A percentile compares a stretch with the other conserved stretches of the same genome.
These are phyloP conservation scores for Schlechtendalia chinensis DNA, from an alignment of 1,140 invertebrate species.

Conservation along the genomic window DNA sequence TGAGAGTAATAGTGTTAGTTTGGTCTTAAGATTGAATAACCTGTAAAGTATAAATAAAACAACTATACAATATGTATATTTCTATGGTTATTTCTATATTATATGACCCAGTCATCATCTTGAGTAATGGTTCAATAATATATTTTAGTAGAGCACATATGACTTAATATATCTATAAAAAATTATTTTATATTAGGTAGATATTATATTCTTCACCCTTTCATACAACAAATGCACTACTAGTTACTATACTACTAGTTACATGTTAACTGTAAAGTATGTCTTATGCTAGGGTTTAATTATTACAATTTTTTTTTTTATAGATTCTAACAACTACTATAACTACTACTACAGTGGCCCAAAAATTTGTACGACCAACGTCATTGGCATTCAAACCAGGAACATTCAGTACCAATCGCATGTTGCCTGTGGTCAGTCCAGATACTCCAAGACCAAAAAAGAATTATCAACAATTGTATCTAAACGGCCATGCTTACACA, in stretches of 20 bases:
- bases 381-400: constrained; percentile 78
- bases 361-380: constrained; percentile 69
- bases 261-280: no score
- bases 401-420: constrained; percentile 75
- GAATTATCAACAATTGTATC: constrained; percentile 80
- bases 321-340: constrained; percentile 22
- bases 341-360: constrained; percentile 4
- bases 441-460: constrained; percentile 86
- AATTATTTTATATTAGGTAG: not conserved
- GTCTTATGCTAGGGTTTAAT: not conserved
- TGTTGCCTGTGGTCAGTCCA: constrained; percentile 76
- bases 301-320: constrained; percentile 15
- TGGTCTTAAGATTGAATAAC: not conserved
- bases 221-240: no score
- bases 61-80: not conserved
- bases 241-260: no score
- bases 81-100: not conserved
- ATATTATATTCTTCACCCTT: not conserved
- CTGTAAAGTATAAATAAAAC: not conserved
- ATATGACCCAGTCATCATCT: not conserved
- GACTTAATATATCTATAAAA: not conserved
- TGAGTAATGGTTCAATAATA: not conserved
- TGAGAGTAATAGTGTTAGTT: constrained; percentile 4
- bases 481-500: constrained; percentile 90
- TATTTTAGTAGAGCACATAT: not conserved